Conservation (phyloP, 2,113 vertebrate genomes). For the Cercocebus atys region DNA sequence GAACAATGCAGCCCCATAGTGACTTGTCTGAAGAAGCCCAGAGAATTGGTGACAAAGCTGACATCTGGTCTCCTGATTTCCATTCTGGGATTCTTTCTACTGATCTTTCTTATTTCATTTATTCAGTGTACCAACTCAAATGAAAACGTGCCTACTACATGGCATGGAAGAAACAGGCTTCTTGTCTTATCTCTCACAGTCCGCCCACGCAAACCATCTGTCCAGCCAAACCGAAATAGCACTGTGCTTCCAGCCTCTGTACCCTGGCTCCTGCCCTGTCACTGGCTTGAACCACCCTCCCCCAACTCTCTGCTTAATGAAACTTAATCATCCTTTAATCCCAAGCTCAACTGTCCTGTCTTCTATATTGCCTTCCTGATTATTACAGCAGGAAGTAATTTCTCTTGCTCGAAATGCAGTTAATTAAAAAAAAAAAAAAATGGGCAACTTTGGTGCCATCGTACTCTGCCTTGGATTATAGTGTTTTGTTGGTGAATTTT, state of each 20-base stretch:
- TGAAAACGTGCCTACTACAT: slow-evolving; percentile 3
- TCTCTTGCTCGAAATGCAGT: background rate
- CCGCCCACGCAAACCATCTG: slow-evolving; percentile 56
- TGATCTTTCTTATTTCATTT: background rate
- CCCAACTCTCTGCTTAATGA: slow-evolving; percentile 34
- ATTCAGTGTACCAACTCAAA: background rate
- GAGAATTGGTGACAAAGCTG: background rate
- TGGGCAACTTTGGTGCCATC: background rate
- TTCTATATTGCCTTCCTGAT: slow-evolving; percentile 3
- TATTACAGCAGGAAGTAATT: slow-evolving; percentile 53
- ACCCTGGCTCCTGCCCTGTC: slow-evolving; percentile 27
- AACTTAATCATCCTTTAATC: slow-evolving; percentile 54
- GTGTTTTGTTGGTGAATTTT: slow-evolving; percentile 44
- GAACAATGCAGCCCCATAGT: background rate
- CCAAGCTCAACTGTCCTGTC: slow-evolving; percentile 35
- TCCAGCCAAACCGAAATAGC: slow-evolving; percentile 50
- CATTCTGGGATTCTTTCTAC: background rate
- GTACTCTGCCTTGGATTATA: background rate
- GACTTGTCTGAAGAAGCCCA: background rate
- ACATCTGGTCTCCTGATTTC: background rate
- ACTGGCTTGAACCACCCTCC: slow-evolving; percentile 20
- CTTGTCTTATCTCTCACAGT: background rate
- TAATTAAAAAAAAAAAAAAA: background rate
- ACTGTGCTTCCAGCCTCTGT: background rate
- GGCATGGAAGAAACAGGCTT: slow-evolving; percentile 1